These are phyloP conservation scores for Noctilio leporinus DNA, from an alignment of 2,113 vertebrate species.

Conservation along the genomic window DNA sequence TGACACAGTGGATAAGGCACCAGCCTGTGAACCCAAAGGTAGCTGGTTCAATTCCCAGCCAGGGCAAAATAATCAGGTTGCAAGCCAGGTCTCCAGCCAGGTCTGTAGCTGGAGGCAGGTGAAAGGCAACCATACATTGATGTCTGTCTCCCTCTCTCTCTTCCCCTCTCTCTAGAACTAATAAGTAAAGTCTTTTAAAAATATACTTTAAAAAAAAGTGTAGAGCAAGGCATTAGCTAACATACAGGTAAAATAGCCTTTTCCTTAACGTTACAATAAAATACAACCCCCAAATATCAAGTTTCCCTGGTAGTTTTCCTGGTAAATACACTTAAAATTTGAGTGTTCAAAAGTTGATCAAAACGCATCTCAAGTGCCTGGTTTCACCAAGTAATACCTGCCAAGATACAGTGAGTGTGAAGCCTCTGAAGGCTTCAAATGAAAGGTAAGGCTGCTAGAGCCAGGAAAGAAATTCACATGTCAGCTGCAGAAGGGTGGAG, in stretches of 20 bases:
- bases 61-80: too few species aligned
- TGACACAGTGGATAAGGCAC: too few species aligned
- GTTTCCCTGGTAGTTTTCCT: background rate
- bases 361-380: background rate
- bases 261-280: background rate
- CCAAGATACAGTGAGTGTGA: background rate
- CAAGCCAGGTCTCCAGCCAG: too few species aligned
- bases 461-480: background rate
- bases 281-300: background rate
- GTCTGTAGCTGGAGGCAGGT: too few species aligned
- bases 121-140: too few species aligned
- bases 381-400: background rate
- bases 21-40: too few species aligned
- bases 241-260: background rate
- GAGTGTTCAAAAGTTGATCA: background rate
- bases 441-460: background rate
- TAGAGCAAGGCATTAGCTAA: background rate
- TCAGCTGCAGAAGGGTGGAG: background rate
- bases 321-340: slow-evolving; percentile 6
- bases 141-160: too few species aligned
- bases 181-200: too few species aligned
- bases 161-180: too few species aligned
- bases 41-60: too few species aligned
- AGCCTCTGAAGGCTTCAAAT: background rate
- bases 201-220: too few species aligned